Percentiles rank a stretch among this genome's conserved stretches.
phyloP scores from a whole-genome alignment of 2,797 vertebrate species.

The Acanthiza pusilla region DNA sequence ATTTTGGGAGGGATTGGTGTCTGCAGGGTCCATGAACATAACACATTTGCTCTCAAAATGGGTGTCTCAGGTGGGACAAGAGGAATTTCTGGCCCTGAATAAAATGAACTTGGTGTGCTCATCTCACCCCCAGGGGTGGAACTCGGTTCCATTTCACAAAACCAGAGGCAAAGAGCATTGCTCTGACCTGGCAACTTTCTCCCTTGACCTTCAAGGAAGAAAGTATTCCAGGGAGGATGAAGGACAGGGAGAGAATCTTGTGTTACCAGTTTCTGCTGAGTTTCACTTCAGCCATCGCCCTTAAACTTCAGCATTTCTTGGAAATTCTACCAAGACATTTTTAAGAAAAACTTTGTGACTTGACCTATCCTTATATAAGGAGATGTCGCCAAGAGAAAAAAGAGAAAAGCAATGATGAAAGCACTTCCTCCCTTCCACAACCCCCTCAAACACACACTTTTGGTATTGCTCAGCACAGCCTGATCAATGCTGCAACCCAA shows the following conservation, averaged over 20 bases:
- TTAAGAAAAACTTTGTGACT: background rate
- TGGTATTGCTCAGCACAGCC: background rate
- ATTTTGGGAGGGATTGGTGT: background rate
- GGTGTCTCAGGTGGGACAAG: background rate
- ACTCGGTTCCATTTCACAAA: background rate
- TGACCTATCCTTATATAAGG: background rate
- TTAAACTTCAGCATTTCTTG: slow-evolving; percentile 17
- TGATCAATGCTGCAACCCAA: background rate
- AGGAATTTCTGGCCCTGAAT: background rate
- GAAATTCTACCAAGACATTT: background rate
- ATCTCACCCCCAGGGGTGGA: background rate
- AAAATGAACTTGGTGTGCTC: background rate
- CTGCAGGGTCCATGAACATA: rapidly evolving
- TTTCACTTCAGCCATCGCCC: background rate
- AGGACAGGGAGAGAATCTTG: background rate
- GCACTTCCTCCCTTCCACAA: background rate
- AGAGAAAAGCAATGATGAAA: background rate
- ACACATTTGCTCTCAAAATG: background rate
- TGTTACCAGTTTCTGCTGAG: background rate
- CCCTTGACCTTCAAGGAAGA: background rate
- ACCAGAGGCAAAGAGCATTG: background rate
- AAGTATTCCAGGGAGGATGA: background rate
- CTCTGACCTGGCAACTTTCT: background rate
- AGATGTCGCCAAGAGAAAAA: background rate
- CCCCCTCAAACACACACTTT: background rate